phyloP scores from a whole-genome alignment of 2,888 invertebrate species.

The Limnephilus marmoratus region DNA sequence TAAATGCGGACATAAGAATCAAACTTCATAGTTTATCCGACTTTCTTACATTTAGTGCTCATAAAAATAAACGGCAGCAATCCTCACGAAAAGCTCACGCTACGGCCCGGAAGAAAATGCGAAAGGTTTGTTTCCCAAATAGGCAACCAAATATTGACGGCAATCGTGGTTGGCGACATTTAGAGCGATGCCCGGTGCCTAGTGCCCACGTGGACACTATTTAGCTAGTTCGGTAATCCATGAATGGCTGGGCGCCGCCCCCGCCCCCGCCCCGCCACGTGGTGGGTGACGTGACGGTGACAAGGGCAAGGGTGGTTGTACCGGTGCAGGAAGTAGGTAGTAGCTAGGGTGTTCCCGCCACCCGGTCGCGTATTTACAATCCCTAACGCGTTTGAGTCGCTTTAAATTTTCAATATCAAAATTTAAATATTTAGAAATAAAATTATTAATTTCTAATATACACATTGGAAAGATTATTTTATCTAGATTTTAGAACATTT shows the following conservation, averaged over 20 bases:
- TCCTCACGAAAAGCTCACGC: background rate
- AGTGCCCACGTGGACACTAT: background rate
- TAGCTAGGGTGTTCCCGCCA: background rate
- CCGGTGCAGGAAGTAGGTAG: background rate
- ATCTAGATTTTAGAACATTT: no score
- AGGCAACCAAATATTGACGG: background rate
- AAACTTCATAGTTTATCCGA: background rate
- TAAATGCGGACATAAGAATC: no score
- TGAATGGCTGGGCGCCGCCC: background rate
- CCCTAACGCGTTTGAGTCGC: no score
- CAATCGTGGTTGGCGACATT: background rate
- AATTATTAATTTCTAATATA: no score
- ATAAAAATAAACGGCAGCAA: background rate
- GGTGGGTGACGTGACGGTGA: background rate
- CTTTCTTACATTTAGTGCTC: background rate
- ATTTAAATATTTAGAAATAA: no score
- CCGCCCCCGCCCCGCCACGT: background rate
- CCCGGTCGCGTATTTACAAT: no score
- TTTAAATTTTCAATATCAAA: no score
- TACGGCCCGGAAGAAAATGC: background rate
- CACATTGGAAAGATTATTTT: no score
- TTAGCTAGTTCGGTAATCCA: background rate
- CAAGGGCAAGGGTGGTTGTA: background rate
- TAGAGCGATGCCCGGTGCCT: background rate
- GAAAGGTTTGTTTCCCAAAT: background rate